Evolutionary conservation across 2,113 vertebrate species (phyloP).

Genomic region (Bufo gargarizans): DNA sequence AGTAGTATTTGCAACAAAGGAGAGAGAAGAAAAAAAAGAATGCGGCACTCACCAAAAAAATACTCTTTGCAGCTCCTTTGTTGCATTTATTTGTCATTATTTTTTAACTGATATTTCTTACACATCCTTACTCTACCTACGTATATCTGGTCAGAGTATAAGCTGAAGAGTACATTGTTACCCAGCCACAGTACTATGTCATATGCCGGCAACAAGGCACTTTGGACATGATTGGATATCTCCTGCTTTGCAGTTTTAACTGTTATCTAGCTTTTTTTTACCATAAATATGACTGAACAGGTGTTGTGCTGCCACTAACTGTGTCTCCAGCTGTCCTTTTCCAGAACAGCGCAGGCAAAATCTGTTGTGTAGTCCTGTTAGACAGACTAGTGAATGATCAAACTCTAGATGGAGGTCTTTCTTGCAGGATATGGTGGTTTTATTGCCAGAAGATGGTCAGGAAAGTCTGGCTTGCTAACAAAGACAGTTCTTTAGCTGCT

Average conservation of each 20-base stretch:
- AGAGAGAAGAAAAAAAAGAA: too few relatives aligned
- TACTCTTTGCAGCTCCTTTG: too few relatives aligned
- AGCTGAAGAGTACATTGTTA: not conserved
- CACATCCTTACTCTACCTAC: not conserved
- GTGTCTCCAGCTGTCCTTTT: conserved; percentile 83
- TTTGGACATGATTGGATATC: conserved; percentile 60
- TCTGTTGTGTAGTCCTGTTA: conserved; percentile 81
- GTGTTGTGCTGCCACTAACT: conserved; percentile 80
- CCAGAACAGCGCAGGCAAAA: conserved; percentile 74
- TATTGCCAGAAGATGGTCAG: conserved; percentile 95
- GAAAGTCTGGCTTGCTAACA: conserved; percentile 97
- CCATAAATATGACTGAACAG: conserved; percentile 79
- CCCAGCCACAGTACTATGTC: not conserved
- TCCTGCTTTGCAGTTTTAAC: conserved; percentile 69
- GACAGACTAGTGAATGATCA: conserved; percentile 76
- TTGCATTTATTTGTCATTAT: not conserved
- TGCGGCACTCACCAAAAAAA: too few relatives aligned
- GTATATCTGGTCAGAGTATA: not conserved
- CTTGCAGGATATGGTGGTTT: conserved; percentile 86
- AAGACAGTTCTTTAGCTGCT: conserved; percentile 98
- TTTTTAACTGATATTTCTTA: not conserved
- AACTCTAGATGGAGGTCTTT: conserved; percentile 94
- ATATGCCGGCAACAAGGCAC: not conserved
- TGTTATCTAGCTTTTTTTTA: conserved; percentile 73
- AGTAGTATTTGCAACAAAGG: too few relatives aligned